Conservation (phyloP, 2,888 invertebrate genomes). For the Lampropteryx suffumata region DNA sequence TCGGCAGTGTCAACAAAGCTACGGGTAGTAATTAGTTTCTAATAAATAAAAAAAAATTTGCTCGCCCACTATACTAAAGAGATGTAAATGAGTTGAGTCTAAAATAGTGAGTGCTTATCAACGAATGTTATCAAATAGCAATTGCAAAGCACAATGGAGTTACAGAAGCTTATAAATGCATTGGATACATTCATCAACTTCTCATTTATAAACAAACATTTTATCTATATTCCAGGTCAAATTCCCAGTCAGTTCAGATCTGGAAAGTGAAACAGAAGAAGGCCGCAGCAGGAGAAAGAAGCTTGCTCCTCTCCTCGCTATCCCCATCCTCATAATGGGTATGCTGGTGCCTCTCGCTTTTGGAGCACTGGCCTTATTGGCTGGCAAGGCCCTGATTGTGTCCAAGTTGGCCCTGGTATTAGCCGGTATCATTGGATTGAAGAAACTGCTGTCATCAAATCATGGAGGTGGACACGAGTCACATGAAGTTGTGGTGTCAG, state of each 20-base stretch:
- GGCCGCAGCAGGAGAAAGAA: constrained; percentile 89
- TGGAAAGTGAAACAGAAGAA: constrained; percentile 85
- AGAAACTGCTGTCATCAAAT: constrained; percentile 89
- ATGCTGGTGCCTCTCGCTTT: constrained; percentile 92
- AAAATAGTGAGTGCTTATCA: too few relatives aligned
- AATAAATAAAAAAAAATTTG: too few relatives aligned
- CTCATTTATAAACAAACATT: too few relatives aligned
- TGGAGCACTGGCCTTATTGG: constrained; percentile 90
- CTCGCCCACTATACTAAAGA: too few relatives aligned
- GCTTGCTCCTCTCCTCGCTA: constrained; percentile 88
- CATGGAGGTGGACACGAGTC: constrained; percentile 84
- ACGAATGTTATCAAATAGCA: too few relatives aligned
- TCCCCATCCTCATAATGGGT: constrained; percentile 91
- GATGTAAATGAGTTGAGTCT: too few relatives aligned
- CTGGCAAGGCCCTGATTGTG: constrained; percentile 93
- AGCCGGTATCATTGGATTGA: constrained; percentile 92
- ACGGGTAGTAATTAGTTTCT: too few relatives aligned
- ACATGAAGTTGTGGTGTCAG: constrained; percentile 88
- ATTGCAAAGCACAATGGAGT: too few relatives aligned
- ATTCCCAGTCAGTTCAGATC: constrained; percentile 86
- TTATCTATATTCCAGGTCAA: constrained; percentile 88
- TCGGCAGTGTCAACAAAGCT: too few relatives aligned
- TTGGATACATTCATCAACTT: too few relatives aligned
- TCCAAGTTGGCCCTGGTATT: constrained; percentile 92
- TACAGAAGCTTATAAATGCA: too few relatives aligned